Percentiles rank a stretch among this genome's conserved stretches.
Conservation (phyloP, 2,888 invertebrate species). For the Miltochrista miniata region DNA sequence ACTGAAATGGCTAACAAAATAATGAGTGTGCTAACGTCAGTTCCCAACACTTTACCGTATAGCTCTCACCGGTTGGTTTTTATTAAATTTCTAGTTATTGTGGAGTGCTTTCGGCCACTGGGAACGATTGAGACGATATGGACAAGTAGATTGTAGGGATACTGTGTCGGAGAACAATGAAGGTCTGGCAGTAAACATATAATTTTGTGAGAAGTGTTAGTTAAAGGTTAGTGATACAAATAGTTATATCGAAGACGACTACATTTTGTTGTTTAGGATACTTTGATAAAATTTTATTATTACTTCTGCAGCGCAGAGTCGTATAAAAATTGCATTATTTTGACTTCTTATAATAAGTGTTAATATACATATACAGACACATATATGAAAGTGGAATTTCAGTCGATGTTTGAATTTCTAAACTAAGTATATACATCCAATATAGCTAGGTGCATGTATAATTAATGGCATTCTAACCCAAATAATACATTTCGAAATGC, state of each 20-base stretch:
- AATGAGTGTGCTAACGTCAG: slow-evolving; percentile 59
- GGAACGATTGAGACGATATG: slow-evolving; percentile 53
- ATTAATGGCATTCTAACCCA: no score
- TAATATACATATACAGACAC: no score
- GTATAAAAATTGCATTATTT: no score
- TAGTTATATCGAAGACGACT: background rate
- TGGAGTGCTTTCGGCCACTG: slow-evolving; percentile 59
- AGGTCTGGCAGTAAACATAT: slow-evolving; percentile 25
- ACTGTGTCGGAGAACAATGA: slow-evolving; percentile 43
- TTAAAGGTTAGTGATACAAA: slow-evolving; percentile 15
- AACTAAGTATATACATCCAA: no score
- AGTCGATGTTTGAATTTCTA: no score
- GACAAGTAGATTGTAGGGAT: slow-evolving; percentile 47
- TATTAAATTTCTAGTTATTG: slow-evolving; percentile 74
- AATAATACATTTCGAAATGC: no score
- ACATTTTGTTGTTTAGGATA: no score
- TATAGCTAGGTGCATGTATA: no score
- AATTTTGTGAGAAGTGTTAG: slow-evolving; percentile 30
- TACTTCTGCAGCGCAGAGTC: no score
- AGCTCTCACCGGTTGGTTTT: slow-evolving; percentile 65
- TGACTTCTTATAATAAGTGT: no score
- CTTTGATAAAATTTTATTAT: no score
- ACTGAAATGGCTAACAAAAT: slow-evolving; percentile 72
- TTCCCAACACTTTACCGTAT: slow-evolving; percentile 66
- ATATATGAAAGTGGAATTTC: no score